Evolutionary conservation across 2,113 vertebrate genomes (phyloP).

Genomic region (Phylloscopus trochilus): DNA sequence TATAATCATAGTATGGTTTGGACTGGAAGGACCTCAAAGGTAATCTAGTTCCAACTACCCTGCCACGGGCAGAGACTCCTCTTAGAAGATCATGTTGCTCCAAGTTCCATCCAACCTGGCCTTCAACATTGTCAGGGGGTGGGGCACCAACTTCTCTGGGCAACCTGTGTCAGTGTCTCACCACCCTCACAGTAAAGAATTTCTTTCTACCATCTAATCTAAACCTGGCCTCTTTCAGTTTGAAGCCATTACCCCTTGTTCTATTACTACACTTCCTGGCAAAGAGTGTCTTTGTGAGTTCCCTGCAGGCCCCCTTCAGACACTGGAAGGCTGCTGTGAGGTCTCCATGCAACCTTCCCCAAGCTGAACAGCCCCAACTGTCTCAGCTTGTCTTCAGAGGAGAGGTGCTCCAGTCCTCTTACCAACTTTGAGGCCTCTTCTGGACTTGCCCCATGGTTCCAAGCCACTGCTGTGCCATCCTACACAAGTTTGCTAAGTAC

Average conservation of each 20-base stretch:
- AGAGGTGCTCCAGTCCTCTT: background rate
- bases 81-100: background rate
- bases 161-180: background rate
- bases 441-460: background rate
- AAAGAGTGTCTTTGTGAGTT: rapidly evolving
- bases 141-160: background rate
- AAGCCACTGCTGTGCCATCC: background rate
- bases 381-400: background rate
- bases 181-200: background rate
- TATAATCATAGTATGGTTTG: background rate
- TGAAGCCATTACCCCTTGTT: background rate
- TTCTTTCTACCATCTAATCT: background rate
- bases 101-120: background rate
- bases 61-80: background rate
- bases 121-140: background rate
- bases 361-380: background rate
- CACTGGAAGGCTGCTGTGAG: background rate
- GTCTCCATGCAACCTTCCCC: background rate
- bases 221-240: background rate
- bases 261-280: background rate
- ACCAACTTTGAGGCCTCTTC: background rate
- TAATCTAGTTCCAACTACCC: background rate
- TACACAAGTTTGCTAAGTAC: background rate
- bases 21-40: background rate
- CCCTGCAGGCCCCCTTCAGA: background rate